Evolutionary conservation across 2,888 invertebrate species (phyloP), one percentile per base, ranked within the genome.

Genomic region (Leptopilina syphax): DNA sequence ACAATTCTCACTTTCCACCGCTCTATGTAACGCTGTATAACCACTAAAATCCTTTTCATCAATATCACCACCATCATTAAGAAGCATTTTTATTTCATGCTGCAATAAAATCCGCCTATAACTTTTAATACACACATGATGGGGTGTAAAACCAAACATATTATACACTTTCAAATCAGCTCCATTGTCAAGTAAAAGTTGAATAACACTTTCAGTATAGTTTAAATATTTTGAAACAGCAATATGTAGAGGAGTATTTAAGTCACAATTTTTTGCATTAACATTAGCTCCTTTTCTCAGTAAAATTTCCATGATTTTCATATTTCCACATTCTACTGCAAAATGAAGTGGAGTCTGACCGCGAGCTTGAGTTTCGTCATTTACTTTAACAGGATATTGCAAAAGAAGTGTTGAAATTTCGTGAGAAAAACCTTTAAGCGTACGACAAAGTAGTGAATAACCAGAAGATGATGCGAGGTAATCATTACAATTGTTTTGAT

Each of bases 311-410:
- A 60, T 7, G 18, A 60, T 60, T 3, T 60, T 5, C 5, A 7
- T 24, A 47, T 24, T 50, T 68, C 50, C 24, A 1, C 24, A 24
- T 24, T 68, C 9, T 10, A 67, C 18, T 18, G 67, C 67, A 47
- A 67, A 9, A 44, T 67, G 67, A 18, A 67, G 67, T 41, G 67
- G n/a, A n/a, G 67, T 67, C 8, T 67, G 13, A 18, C 7, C 12
- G 10, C 44, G 8, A n/a, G 41, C 44, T 18, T 44, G 18, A n/a
- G 60, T 6, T 34, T 67, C 44, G 0, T n/a, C 67, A 41, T 67
- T 67, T 13, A 67, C 67, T 8, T 8, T 7, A n/a, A 44, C 9
- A 18, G n/a, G n/a, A 8, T 67, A 18, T 10, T 44, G 44, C 9
- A 67, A 13, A 27, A 27, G 18, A 18, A 18, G 18, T 18, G 18